Evolutionary conservation across 2,888 invertebrate genomes (phyloP).

Genomic region (Pyrrhosoma nymphula): DNA sequence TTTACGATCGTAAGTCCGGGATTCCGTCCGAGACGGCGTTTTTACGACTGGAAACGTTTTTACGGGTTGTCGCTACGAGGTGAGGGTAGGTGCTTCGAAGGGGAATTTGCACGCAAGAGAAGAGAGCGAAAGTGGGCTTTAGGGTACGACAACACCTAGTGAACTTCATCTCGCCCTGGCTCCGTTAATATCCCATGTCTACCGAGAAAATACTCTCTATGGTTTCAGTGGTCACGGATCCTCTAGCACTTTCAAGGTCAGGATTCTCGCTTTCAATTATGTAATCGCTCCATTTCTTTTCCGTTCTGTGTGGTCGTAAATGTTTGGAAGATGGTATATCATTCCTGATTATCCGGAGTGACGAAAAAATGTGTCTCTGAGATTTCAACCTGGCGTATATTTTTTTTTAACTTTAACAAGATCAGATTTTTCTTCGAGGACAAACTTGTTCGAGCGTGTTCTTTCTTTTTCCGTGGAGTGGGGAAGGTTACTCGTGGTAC

Average conservation of each 20-base stretch:
- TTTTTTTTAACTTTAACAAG: neutral
- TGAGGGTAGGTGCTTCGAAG: neutral
- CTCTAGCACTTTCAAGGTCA: neutral
- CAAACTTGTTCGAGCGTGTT: neutral
- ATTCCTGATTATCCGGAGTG: neutral
- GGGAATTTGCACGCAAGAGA: neutral
- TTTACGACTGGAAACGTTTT: neutral
- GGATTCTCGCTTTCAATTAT: neutral
- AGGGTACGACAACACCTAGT: neutral
- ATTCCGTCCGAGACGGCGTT: neutral
- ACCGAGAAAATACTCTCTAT: neutral
- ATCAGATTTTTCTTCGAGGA: neutral
- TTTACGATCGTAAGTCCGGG: neutral
- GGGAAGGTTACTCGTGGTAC: neutral
- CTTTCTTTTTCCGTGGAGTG: neutral
- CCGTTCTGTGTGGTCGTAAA: neutral
- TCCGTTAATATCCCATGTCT: neutral
- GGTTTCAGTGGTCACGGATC: neutral
- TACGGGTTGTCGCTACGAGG: constrained; percentile 5
- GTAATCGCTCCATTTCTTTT: neutral
- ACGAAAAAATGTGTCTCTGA: neutral
- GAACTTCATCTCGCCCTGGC: neutral
- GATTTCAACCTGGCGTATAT: neutral
- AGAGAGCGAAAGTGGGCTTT: neutral
- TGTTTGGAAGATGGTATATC: neutral